These are phyloP conservation scores for Leuciscus waleckii DNA, from an alignment of 2,797 vertebrate species.

Conservation along the genomic window DNA sequence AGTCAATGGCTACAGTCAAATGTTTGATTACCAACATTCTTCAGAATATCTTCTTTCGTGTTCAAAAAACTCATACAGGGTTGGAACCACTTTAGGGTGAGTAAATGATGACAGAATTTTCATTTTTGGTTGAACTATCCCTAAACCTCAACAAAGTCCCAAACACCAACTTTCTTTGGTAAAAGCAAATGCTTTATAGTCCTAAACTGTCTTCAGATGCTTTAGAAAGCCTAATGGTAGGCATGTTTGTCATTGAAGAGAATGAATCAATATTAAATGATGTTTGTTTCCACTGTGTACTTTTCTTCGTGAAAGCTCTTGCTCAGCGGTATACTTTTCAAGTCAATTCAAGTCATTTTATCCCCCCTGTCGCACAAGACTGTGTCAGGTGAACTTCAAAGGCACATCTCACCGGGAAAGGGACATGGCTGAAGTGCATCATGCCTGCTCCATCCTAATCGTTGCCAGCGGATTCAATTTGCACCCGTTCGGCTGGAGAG, in stretches of 20 bases:
- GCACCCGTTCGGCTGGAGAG: conserved; percentile 50
- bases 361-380: conserved; percentile 29
- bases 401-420: not conserved
- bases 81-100: too few relatives aligned
- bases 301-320: not conserved
- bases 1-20: too few relatives aligned
- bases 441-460: conserved; percentile 47
- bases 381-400: conserved; percentile 45
- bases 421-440: conserved; percentile 17
- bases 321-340: not conserved
- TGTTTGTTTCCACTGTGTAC: conserved; percentile 9
- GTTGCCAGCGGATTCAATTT: conserved; percentile 65
- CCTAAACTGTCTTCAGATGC: not conserved
- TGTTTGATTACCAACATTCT: too few relatives aligned
- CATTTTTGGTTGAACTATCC: too few relatives aligned
- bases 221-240: not conserved
- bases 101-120: too few relatives aligned
- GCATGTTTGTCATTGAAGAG: conserved; percentile 1
- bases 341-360: not conserved
- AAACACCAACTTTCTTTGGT: not conserved
- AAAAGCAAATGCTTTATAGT: not conserved
- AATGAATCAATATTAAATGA: conserved; percentile 25
- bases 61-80: too few relatives aligned
- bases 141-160: not conserved
- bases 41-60: too few relatives aligned